Base-by-base conservation (phyloP, 2,888 invertebrate genomes). In the Noctua fimbriata region DNA sequence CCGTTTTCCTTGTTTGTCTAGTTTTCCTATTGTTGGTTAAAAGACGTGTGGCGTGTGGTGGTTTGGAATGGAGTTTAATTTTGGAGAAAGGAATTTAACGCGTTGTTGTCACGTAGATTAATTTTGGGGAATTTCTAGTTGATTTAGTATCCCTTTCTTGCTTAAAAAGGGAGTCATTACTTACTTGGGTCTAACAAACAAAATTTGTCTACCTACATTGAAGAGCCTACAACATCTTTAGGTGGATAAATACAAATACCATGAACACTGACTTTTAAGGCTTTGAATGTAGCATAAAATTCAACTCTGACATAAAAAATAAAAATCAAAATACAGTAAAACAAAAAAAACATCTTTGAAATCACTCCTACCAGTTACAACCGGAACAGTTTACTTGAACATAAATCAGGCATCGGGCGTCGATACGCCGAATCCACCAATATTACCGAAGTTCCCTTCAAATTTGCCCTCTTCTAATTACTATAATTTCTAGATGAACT, bases 401-500 rank as follows among this genome's bases (percentile, higher is more conserved):
- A 90, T 91, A 91, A 92, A 92, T 91, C 91, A 85, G 76, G 44
- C 79, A 82, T 82, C 80, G 76, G 63, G 73, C 73, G 82, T 71
- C 81, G 87, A 85, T 87, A 85, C 69, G 65, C 71, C 74, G 14
- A 63, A 76, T 18, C 44, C 28, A 87, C 47, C 28, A 87, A 89
- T 88, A 90, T 90, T 89, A 82, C 79, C 69, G 82, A 90, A 89
- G 85, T 89, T 89, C 67, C 65, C 49, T 69, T 78, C 85, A 82
- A 81, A 83, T 73, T 82, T 84, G 82, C 78, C 55, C 44, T 74
- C 71, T 14, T 81, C 81, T 86, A 86, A 84, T 88, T 85, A 84
- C 81, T 85, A 72, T 77, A 70, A 86, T 74, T 84, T 79, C 69
- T 60, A 77, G 78, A 81, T 73, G 41, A 70, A 77, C 76, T 81